phyloP scores from a whole-genome alignment of 2,888 invertebrate species.

The Meloe dianella region DNA sequence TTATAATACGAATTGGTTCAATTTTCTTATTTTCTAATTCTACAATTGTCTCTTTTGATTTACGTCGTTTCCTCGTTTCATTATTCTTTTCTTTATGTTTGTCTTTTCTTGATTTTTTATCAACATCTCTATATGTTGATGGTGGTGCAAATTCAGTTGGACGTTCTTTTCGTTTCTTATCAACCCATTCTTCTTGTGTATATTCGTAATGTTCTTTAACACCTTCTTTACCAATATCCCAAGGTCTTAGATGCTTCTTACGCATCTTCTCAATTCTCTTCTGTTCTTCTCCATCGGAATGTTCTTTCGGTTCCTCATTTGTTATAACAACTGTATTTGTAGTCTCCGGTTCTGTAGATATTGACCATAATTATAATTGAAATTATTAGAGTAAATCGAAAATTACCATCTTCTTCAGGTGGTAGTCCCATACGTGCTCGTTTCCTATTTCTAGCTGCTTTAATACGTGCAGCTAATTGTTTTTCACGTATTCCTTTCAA shows the following conservation, averaged over 20 bases:
- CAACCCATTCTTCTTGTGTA: slow-evolving; percentile 79
- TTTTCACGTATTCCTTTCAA: slow-evolving; percentile 68
- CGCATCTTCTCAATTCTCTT: slow-evolving; percentile 62
- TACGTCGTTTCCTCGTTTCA: slow-evolving; percentile 32
- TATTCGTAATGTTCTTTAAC: slow-evolving; percentile 64
- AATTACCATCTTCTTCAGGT: slow-evolving; percentile 65
- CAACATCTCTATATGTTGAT: slow-evolving; percentile 38
- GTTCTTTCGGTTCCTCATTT: slow-evolving; percentile 35
- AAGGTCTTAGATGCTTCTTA: slow-evolving; percentile 68
- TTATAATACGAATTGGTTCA: slow-evolving; percentile 43
- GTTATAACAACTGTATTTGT: slow-evolving; percentile 39
- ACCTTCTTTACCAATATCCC: slow-evolving; percentile 76
- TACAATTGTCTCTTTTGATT: slow-evolving; percentile 37
- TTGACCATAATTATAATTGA: slow-evolving; percentile 7
- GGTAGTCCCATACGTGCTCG: slow-evolving; percentile 76
- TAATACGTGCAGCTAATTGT: slow-evolving; percentile 72
- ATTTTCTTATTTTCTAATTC: slow-evolving; percentile 31
- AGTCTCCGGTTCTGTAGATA: slow-evolving; percentile 36
- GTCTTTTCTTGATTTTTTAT: slow-evolving; percentile 22
- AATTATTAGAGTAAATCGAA: not conserved
- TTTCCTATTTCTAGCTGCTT: slow-evolving; percentile 76
- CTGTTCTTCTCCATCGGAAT: slow-evolving; percentile 57
- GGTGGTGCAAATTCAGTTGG: slow-evolving; percentile 81
- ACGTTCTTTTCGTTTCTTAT: slow-evolving; percentile 75
- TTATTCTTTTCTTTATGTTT: not conserved